Conservation (phyloP, 2,888 invertebrate genomes). For the Volucella zonaria region DNA sequence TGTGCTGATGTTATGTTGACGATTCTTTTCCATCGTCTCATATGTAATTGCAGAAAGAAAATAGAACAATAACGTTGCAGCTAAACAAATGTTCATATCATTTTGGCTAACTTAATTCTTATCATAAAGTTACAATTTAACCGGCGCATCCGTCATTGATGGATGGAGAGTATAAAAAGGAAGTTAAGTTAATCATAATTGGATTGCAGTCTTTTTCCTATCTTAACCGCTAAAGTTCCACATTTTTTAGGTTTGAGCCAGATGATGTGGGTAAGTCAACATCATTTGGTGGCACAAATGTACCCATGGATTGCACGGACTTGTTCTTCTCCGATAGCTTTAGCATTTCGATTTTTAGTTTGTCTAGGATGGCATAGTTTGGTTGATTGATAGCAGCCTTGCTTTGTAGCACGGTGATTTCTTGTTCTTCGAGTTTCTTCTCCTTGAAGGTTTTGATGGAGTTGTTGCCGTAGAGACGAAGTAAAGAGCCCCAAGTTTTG, state of each 20-base stretch:
- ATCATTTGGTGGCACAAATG: constrained; percentile 86
- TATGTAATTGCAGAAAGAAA: no score
- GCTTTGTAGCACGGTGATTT: constrained; percentile 94
- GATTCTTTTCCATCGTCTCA: no score
- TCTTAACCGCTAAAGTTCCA: constrained; percentile 85
- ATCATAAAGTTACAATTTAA: no score
- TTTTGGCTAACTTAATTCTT: no score
- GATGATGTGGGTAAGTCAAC: constrained; percentile 88
- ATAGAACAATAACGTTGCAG: no score
- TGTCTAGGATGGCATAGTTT: constrained; percentile 94
- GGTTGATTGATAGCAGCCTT: constrained; percentile 95
- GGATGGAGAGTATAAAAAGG: background rate
- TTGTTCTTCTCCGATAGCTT: constrained; percentile 87
- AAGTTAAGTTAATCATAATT: constrained; percentile 41
- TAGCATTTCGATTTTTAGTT: constrained; percentile 91
- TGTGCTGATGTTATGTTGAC: no score
- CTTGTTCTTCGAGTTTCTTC: constrained; percentile 95
- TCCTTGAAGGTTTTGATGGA: constrained; percentile 96
- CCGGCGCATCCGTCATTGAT: no score
- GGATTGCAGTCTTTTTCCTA: constrained; percentile 56
- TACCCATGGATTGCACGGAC: constrained; percentile 86
- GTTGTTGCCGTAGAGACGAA: constrained; percentile 95
- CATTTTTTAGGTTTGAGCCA: constrained; percentile 90
- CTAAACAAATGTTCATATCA: no score
- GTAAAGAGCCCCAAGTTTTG: constrained; percentile 95